phyloP scores from a whole-genome alignment of 2,888 invertebrate species.

The Helleia helle region DNA sequence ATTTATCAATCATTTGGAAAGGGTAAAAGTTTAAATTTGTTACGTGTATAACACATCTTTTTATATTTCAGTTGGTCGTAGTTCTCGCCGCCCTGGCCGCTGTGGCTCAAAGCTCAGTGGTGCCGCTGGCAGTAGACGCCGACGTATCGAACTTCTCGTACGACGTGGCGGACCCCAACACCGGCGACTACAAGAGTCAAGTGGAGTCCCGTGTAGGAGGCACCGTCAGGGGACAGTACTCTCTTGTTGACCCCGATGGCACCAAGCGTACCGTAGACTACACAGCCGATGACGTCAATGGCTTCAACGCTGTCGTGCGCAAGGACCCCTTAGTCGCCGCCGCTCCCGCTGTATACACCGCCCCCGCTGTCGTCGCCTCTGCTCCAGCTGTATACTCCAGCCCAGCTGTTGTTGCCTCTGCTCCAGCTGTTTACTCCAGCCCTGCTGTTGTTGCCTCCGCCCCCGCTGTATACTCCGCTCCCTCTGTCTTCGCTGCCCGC shows the following conservation, averaged over 20 bases:
- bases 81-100: conserved; percentile 58
- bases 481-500: conserved; percentile 18
- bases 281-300: conserved; percentile 61
- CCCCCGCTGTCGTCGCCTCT: conserved; percentile 18
- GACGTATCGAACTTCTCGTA: conserved; percentile 63
- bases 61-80: conserved; percentile 48
- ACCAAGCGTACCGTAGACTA: conserved; percentile 71
- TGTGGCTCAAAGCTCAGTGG: conserved; percentile 55
- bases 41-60: no score
- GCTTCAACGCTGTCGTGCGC: conserved; percentile 72
- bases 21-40: no score
- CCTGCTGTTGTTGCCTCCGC: conserved; percentile 15
- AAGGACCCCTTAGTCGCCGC: conserved; percentile 50
- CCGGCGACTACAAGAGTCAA: conserved; percentile 73
- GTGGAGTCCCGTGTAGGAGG: conserved; percentile 64
- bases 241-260: conserved; percentile 67
- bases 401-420: conserved; percentile 18
- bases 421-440: conserved; percentile 15
- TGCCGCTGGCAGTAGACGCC: conserved; percentile 50
- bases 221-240: conserved; percentile 67
- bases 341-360: conserved; percentile 21
- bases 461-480: conserved; percentile 17
- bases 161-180: conserved; percentile 68
- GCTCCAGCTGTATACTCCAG: conserved; percentile 15
- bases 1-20: no score